Conservation (phyloP, 1,140 invertebrate species). For the Nomia melanderi region DNA sequence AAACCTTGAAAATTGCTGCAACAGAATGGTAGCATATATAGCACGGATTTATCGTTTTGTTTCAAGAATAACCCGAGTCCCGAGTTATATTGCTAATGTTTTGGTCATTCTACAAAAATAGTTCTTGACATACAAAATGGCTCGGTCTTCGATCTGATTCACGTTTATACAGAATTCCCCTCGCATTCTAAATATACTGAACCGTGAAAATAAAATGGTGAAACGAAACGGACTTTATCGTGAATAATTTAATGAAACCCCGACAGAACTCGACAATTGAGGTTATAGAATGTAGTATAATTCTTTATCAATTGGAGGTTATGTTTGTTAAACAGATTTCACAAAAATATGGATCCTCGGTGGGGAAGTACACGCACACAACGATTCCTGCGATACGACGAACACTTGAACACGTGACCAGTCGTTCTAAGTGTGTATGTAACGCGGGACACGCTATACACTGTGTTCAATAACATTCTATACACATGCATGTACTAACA, state of each 20-base stretch:
- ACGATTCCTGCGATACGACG: neutral
- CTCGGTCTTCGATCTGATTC: neutral
- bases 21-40: neutral
- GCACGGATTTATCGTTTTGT: neutral
- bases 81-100: neutral
- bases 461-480: neutral
- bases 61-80: neutral
- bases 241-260: neutral
- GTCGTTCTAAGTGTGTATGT: constrained; percentile 11
- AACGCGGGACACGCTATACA: constrained; percentile 20
- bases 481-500: neutral
- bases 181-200: neutral
- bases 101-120: neutral
- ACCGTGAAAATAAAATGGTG: neutral
- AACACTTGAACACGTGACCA: constrained; percentile 30
- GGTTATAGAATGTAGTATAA: neutral
- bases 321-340: constrained; percentile 22
- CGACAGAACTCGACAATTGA: neutral
- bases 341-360: constrained; percentile 29
- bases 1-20: neutral
- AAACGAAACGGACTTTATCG: neutral
- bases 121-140: neutral
- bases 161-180: neutral
- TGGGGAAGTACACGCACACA: neutral
- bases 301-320: constrained; percentile 7